Base-by-base conservation (phyloP, 2,888 invertebrate genomes). In the Caenorhabditis virilis region DNA sequence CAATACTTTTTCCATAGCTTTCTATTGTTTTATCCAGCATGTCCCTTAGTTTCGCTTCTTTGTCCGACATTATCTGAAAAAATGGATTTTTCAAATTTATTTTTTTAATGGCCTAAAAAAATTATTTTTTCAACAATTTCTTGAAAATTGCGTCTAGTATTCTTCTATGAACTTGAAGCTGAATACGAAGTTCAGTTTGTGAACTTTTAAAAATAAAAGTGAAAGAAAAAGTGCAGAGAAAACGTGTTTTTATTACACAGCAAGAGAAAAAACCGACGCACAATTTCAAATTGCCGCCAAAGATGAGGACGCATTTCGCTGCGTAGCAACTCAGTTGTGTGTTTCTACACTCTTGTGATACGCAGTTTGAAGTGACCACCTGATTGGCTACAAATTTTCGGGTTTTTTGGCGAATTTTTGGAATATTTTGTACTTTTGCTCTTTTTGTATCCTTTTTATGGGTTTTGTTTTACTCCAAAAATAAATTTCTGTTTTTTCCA, bases 271-370 rank as follows among this genome's bases (percentile, higher is more conserved):
- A n/a, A n/a, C n/a, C n/a, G n/a, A n/a, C n/a, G n/a, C 30, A 9
- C 22, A 18, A 52, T 27, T 62, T 63, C 39, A 63, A 63, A 55
- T 16, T 51, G 33, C 39, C 64, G 58, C 64, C 23, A 27, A 16
- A 18, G 18, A 0, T 15, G 49, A 26, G 49, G 57, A 33, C 63
- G 57, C 63, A 63, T 45, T 63, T 63, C 13, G 57, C 63, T 63
- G 63, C 42, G 63, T 57, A 49, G 57, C 63, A 55, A 39, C 57
- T 54, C 48, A 41, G 7, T 4, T 1, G 27, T 5, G 39, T 13
- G 46, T 41, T 16, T 46, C 53, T 33, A 35, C 20, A 13, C 33
- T 22, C 22, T 39, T 11, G 43, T 15, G 64, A 64, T 64, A 64
- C 64, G 54, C 42, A 64, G 64, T 22, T 35, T 20, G 3, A 47